phyloP scores from a whole-genome alignment of 1,140 invertebrate species.

The Antheraea mylitta region DNA sequence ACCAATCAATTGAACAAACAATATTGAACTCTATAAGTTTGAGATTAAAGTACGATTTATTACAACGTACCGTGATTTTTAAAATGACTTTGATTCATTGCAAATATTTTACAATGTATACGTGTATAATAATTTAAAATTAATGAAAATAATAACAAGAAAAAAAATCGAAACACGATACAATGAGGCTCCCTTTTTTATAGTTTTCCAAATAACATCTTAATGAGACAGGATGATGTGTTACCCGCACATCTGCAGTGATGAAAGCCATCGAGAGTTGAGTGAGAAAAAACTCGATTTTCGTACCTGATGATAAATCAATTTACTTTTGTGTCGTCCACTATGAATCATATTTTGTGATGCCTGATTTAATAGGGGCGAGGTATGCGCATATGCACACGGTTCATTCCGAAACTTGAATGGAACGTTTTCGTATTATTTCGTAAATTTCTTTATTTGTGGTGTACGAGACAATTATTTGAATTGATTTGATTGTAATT shows the following conservation, averaged over 20 bases:
- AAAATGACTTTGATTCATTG: conserved; percentile 13
- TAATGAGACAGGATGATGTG: conserved; percentile 37
- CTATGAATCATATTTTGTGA: conserved; percentile 29
- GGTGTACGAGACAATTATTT: too few species aligned
- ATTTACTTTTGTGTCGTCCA: conserved; percentile 21
- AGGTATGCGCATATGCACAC: conserved; percentile 1
- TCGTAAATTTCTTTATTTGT: too few species aligned
- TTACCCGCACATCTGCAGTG: conserved; percentile 16
- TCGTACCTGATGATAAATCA: conserved; percentile 23
- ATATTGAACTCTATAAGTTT: too few species aligned
- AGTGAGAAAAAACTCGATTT: conserved; percentile 23
- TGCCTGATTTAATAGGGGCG: background rate
- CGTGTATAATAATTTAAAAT: background rate
- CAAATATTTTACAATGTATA: background rate
- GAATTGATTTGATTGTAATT: too few species aligned
- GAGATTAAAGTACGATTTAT: too few species aligned
- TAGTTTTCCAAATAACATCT: conserved; percentile 31
- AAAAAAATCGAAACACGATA: conserved; percentile 5
- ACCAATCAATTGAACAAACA: too few species aligned
- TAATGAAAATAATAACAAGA: background rate
- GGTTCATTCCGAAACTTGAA: background rate
- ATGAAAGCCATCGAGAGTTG: conserved; percentile 17
- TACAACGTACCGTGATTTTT: background rate
- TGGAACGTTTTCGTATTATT: background rate
- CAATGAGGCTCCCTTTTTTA: conserved; percentile 9